Evolutionary conservation across 2,113 vertebrate species (phyloP), one percentile per base, ranked within the genome.

Genomic region (Mastomys coucha): DNA sequence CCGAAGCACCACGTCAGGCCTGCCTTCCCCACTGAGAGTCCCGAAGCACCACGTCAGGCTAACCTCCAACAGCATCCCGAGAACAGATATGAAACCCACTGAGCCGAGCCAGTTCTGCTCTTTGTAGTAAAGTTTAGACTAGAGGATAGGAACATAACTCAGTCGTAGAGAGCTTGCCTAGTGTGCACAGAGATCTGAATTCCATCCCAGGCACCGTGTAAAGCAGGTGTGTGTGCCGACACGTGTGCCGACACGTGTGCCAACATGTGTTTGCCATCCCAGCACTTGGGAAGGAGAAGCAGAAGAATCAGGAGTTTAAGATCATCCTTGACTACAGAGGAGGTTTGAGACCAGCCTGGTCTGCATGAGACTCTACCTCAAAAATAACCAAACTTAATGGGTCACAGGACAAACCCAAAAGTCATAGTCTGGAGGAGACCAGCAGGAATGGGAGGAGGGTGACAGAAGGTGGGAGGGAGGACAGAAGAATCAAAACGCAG

Each of bases 221-320:
- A 82, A 42, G 9, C n/a, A 28, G 20, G 11, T 7, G 1, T 10
- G 12, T 7, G 3, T 13, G n/a, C n/a, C n/a, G n/a, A n/a, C n/a
- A n/a, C n/a, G 12, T 24, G 36, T 51, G 76, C 49, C 13, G 33
- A 12, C 14, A 5, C 56, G 22, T 17, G 31, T 49, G 75, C 75
- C 19, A 19, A 13, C 28, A 10, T 56, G 9, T 9, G 24, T 1
- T 0, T 12, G 28, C 31, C 42, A 49, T 49, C 39, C 84, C 63
- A 67, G 63, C 20, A 13, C 45, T 51, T 51, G 65, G 85, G 65
- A 70, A 22, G 45, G 49, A 12, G 45, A 87, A 6, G 65, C 63
- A 85, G 60, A 63, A 85, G 82, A 31, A 31, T 63, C 58, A 6
- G 10, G 49, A 36, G 42, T 67, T 69, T 33, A 87, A 69, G 31